Conservation (phyloP, 2,113 vertebrate genomes). For the Pachyramphus minor region DNA sequence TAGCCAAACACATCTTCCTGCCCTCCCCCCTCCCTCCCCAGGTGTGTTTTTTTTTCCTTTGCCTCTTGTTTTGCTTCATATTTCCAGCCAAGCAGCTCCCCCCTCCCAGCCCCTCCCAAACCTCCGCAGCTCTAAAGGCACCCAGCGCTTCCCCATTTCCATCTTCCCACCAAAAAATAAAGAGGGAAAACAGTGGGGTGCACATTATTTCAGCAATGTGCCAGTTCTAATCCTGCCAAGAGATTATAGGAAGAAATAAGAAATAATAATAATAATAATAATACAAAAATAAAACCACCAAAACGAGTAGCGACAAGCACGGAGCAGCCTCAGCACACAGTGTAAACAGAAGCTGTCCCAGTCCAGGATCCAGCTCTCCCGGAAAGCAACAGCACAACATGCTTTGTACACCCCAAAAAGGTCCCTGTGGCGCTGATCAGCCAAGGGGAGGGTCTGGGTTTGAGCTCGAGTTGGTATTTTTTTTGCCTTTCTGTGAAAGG, state of each 20-base stretch:
- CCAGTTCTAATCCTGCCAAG: constrained; percentile 7
- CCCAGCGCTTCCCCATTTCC: not conserved
- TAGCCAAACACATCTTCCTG: constrained; percentile 17
- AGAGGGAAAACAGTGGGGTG: not conserved
- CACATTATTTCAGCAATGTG: not conserved
- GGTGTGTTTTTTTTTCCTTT: not conserved
- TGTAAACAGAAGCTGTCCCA: constrained; percentile 43
- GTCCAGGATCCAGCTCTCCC: constrained; percentile 40
- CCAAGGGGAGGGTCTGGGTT: not conserved
- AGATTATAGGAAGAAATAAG: not conserved
- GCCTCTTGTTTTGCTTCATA: not conserved
- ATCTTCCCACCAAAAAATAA: not conserved
- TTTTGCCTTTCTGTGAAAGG: not conserved
- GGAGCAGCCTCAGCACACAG: constrained; percentile 56
- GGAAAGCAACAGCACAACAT: constrained; percentile 53
- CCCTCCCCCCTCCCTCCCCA: not conserved
- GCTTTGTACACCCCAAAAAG: not conserved
- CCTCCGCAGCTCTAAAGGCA: not conserved
- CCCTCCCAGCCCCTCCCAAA: not conserved
- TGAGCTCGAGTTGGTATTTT: constrained; percentile 2
- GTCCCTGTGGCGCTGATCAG: not conserved
- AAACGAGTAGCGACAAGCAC: constrained; percentile 14
- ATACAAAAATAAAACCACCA: constrained; percentile 29
- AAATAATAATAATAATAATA: not conserved
- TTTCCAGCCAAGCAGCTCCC: constrained; percentile 17